Evolutionary conservation across 2,797 vertebrate genomes (phyloP).

Genomic region (Schizothorax lantsangensis): DNA sequence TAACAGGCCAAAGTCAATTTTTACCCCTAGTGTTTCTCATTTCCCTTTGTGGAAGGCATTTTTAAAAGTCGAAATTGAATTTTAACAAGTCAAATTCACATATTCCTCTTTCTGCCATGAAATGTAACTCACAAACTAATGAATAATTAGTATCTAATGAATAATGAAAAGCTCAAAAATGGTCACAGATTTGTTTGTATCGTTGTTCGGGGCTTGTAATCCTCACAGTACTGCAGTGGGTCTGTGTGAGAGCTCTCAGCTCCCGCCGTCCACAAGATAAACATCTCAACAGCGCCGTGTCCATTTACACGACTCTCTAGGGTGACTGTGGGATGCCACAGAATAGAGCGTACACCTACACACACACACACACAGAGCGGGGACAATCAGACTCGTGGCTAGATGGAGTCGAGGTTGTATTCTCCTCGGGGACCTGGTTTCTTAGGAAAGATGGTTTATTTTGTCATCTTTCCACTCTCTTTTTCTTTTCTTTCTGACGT

Average conservation of each 20-base stretch:
- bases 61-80: background rate
- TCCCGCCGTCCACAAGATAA: conserved; percentile 5
- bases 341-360: background rate
- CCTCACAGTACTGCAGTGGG: background rate
- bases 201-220: background rate
- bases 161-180: background rate
- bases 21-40: background rate
- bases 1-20: background rate
- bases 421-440: conserved; percentile 19
- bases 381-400: conserved; percentile 25
- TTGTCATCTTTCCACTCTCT: conserved; percentile 35
- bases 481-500: conserved; percentile 24
- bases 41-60: background rate
- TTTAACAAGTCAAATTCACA: background rate
- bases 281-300: conserved; percentile 12
- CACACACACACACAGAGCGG: background rate
- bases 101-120: background rate
- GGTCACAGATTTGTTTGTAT: background rate
- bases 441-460: conserved; percentile 39
- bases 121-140: background rate
- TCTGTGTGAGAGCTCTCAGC: conserved; percentile 1
- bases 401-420: conserved; percentile 22
- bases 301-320: conserved; percentile 34
- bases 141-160: conserved; percentile 5
- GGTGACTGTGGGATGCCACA: conserved; percentile 26